Conservation (phyloP, 2,113 vertebrate species). For the Caracal caracal region DNA sequence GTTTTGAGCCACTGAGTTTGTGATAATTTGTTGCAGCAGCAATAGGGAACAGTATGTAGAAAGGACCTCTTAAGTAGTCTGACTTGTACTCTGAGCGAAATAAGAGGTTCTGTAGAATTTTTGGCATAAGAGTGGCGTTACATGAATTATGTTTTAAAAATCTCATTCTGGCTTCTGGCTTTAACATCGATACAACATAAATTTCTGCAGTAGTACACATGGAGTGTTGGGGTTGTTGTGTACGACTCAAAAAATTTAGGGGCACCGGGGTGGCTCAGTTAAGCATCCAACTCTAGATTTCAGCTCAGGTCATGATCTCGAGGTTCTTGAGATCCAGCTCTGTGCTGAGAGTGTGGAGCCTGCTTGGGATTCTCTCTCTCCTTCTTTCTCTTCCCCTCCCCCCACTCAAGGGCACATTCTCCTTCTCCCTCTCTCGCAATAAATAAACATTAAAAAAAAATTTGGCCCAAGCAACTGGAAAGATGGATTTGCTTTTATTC, state of each 20-base stretch:
- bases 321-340: too few relatives aligned
- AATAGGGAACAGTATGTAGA: background rate
- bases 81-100: background rate
- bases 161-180: background rate
- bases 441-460: background rate
- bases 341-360: too few relatives aligned
- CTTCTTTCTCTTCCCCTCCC: too few relatives aligned
- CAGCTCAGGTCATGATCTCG: too few relatives aligned
- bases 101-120: background rate
- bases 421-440: too few relatives aligned
- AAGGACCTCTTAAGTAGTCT: background rate
- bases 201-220: too few relatives aligned
- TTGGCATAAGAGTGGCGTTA: background rate
- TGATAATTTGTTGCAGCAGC: background rate
- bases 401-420: too few relatives aligned
- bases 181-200: background rate
- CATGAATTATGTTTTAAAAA: background rate
- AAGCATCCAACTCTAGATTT: too few relatives aligned
- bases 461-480: background rate
- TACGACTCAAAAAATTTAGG: background rate
- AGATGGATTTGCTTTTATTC: background rate
- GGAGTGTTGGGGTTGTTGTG: background rate
- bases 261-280: too few relatives aligned
- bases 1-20: background rate
- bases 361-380: too few relatives aligned